Percentiles rank a stretch among this genome's conserved stretches.
These are phyloP conservation scores for Thumatha senex DNA, from an alignment of 2,888 invertebrate species.

Conservation along the genomic window DNA sequence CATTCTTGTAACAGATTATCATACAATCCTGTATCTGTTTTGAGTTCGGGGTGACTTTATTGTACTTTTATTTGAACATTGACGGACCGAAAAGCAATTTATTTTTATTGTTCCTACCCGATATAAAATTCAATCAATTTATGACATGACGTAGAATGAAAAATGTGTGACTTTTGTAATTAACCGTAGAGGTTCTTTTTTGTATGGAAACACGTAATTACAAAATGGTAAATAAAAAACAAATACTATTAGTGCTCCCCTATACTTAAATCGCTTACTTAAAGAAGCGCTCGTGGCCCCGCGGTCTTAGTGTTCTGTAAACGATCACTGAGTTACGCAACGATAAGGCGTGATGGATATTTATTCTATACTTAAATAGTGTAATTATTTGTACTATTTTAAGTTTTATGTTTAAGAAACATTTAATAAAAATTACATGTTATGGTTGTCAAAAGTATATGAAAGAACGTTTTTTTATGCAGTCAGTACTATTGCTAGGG, in stretches of 20 bases:
- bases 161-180: conserved; percentile 37
- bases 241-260: too few species aligned
- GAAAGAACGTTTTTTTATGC: neutral
- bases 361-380: too few species aligned
- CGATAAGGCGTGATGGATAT: too few species aligned
- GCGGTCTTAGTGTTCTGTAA: too few species aligned
- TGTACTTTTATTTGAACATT: conserved; percentile 62
- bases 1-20: conserved; percentile 52
- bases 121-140: conserved; percentile 76
- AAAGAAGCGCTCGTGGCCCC: too few species aligned
- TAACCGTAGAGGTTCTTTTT: conserved; percentile 15
- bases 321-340: too few species aligned
- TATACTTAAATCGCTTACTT: neutral
- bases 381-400: neutral
- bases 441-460: neutral
- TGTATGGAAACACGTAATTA: conserved; percentile 10
- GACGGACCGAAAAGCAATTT: conserved; percentile 37
- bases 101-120: conserved; percentile 43
- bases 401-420: too few species aligned
- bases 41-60: conserved; percentile 40
- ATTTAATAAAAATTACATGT: too few species aligned
- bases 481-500: neutral
- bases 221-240: neutral
- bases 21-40: conserved; percentile 41
- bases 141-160: conserved; percentile 61